Conservation (phyloP, 2,797 vertebrate genomes). For the Leptoclinus maculatus region DNA sequence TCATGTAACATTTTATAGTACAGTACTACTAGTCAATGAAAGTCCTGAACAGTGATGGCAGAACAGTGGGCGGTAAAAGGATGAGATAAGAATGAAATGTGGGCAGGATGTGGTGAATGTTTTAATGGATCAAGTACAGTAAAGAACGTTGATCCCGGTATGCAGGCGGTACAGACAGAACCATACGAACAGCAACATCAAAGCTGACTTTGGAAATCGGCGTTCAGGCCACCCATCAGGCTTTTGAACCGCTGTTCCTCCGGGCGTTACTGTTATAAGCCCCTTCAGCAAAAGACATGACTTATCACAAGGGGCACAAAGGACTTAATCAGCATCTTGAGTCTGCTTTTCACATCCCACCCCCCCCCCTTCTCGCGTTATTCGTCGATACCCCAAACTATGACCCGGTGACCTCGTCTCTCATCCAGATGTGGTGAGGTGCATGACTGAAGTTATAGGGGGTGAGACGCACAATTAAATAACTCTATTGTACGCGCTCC, state of each 20-base stretch:
- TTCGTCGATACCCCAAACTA: conserved; percentile 1
- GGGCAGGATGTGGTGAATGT: conserved; percentile 37
- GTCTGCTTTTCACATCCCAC: conserved; percentile 3
- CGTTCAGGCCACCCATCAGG: conserved; percentile 46
- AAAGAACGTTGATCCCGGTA: conserved; percentile 47
- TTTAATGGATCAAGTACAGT: conserved; percentile 54
- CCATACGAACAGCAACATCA: conserved; percentile 50
- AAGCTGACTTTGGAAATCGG: conserved; percentile 47
- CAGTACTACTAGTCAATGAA: background rate
- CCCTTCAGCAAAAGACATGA: conserved; percentile 58
- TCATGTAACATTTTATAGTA: background rate
- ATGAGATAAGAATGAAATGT: conserved; percentile 4
- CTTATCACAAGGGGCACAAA: conserved; percentile 56
- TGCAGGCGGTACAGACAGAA: conserved; percentile 42
- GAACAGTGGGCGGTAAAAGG: conserved; percentile 16
- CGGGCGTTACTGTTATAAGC: conserved; percentile 34
- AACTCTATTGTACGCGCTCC: conserved; percentile 3
- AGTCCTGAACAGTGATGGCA: background rate
- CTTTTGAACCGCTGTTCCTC: conserved; percentile 34
- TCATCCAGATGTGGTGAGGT: conserved; percentile 14
- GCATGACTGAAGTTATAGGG: conserved; percentile 30
- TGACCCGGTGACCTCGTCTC: conserved; percentile 32
- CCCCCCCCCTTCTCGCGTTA: background rate
- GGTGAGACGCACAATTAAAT: background rate
- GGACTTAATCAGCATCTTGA: conserved; percentile 41